These are phyloP conservation scores for Amblyopsis hoosieri DNA, from an alignment of 2,797 vertebrate genomes.

Conservation along the genomic window DNA sequence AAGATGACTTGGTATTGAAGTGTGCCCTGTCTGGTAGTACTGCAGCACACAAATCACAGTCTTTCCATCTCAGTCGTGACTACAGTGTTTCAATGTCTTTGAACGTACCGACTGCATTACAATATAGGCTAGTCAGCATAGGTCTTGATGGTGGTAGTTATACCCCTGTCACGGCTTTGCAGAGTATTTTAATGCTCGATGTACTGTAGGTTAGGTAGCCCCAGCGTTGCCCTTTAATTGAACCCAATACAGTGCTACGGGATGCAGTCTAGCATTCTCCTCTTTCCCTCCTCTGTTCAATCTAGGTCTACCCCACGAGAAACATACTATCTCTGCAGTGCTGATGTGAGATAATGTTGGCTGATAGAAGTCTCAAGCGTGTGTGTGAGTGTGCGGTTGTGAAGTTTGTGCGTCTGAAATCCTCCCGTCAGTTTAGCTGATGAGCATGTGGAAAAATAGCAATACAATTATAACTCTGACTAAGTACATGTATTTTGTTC, in stretches of 20 bases:
- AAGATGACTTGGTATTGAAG: not conserved
- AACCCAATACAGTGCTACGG: slow-evolving; percentile 6
- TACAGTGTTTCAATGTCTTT: slow-evolving; percentile 12
- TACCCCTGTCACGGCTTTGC: not conserved
- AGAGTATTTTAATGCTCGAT: not conserved
- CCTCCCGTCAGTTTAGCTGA: not conserved
- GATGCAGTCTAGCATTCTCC: not conserved
- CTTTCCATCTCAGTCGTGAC: slow-evolving; percentile 20
- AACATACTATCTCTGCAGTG: slow-evolving; percentile 8
- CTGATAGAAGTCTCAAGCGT: slow-evolving; percentile 8
- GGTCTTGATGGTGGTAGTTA: too few relatives aligned
- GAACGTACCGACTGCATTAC: slow-evolving; percentile 14
- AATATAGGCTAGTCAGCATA: not conserved
- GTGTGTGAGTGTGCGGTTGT: not conserved
- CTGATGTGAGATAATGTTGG: not conserved
- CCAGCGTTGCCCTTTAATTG: slow-evolving; percentile 14
- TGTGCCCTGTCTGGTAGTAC: not conserved
- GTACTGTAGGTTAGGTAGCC: not conserved
- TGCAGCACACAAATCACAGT: not conserved
- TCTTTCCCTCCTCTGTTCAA: slow-evolving; percentile 25
- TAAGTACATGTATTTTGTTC: not conserved
- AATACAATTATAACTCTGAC: not conserved
- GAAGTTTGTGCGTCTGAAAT: not conserved
- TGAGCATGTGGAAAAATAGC: not conserved
- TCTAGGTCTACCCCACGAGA: slow-evolving; percentile 16